phyloP scores from a whole-genome alignment of 2,113 vertebrate genomes.

The Pycnonotus jocosus region DNA sequence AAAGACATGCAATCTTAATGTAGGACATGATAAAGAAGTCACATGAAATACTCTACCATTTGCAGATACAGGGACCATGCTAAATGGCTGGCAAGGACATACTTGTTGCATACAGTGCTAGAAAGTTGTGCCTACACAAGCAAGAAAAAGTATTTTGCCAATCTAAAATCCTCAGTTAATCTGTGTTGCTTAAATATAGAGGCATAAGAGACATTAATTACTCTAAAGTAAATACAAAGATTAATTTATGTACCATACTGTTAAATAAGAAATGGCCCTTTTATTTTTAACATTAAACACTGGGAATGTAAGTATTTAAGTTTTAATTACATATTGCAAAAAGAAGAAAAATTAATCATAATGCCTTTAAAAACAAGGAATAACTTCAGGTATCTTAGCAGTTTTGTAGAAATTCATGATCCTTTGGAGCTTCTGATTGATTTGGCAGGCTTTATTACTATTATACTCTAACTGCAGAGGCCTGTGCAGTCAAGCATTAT shows the following conservation, averaged over 20 bases:
- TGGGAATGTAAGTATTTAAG: background rate
- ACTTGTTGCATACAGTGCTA: background rate
- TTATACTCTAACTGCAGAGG: background rate
- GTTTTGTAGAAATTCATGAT: background rate
- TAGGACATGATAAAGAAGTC: background rate
- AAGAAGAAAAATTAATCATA: background rate
- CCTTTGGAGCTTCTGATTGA: background rate
- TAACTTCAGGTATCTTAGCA: background rate
- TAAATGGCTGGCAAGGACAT: background rate
- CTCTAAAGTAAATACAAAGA: background rate
- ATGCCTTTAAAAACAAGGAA: background rate
- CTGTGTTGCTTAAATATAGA: background rate
- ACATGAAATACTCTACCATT: background rate
- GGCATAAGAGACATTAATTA: background rate
- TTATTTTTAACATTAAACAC: background rate
- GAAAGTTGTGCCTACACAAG: fast-evolving
- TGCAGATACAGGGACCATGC: background rate
- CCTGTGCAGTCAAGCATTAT: background rate
- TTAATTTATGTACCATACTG: background rate
- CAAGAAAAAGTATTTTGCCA: background rate
- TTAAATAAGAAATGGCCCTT: background rate
- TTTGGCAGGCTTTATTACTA: background rate
- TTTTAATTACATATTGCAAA: background rate
- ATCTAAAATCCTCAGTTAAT: background rate
- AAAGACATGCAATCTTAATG: background rate